A percentile compares a stretch with the other conserved stretches of the same genome.
phyloP scores from a whole-genome alignment of 2,888 invertebrate species.

The Belgica antarctica region DNA sequence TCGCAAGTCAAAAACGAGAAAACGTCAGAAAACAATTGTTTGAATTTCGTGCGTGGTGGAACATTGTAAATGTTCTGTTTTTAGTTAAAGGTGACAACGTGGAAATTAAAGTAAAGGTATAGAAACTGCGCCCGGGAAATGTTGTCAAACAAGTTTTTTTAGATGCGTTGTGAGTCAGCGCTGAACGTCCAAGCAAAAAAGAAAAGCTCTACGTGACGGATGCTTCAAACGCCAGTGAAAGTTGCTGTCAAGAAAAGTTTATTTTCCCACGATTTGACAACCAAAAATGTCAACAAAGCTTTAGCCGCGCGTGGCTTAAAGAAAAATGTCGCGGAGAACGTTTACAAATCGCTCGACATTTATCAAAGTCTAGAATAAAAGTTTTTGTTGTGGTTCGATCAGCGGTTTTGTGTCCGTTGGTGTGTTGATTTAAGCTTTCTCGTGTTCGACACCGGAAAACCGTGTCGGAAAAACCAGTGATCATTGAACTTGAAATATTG shows the following conservation, averaged over 20 bases:
- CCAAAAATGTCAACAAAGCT: background rate
- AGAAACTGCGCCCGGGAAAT: no score
- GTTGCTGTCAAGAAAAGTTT: no score
- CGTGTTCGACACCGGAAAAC: no score
- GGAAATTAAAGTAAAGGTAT: no score
- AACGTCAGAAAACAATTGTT: no score
- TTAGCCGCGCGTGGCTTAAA: background rate
- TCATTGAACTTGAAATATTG: background rate
- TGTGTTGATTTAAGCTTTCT: background rate
- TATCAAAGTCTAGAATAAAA: background rate
- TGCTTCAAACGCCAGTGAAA: background rate
- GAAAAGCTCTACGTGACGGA: background rate
- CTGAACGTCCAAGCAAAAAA: no score
- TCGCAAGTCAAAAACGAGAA: no score
- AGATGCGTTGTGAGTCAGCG: no score
- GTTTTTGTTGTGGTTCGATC: background rate
- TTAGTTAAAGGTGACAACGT: no score
- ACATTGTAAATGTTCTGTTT: no score
- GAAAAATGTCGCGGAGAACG: background rate
- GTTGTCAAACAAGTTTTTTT: no score
- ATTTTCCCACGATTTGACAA: background rate
- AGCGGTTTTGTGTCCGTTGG: background rate
- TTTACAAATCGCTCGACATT: background rate
- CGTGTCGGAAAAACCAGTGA: background rate
- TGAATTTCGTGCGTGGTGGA: no score